A percentile compares a stretch with the other conserved stretches of the same genome.
phyloP scores from a whole-genome alignment of 2,113 vertebrate species.

The Protobothrops mucrosquamatus region DNA sequence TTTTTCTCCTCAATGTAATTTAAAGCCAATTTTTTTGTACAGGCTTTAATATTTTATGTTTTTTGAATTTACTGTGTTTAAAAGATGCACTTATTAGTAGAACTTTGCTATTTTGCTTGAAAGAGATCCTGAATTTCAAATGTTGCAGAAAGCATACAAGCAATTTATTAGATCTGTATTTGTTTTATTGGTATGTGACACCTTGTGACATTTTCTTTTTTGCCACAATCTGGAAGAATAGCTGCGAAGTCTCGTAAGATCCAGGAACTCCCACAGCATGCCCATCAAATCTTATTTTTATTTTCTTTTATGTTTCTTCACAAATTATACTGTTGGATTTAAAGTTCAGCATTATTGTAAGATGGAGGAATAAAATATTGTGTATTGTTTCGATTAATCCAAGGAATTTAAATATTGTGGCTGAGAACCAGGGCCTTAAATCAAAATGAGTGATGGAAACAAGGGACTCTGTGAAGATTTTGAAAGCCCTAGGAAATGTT shows the following conservation, averaged over 20 bases:
- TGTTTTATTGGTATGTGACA: background rate
- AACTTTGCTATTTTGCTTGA: background rate
- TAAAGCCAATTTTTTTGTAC: constrained; percentile 2
- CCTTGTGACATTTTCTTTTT: background rate
- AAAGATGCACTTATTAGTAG: background rate
- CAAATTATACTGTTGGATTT: background rate
- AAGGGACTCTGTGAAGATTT: background rate
- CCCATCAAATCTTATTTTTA: background rate
- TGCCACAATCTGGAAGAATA: background rate
- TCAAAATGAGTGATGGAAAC: background rate
- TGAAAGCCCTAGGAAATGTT: background rate
- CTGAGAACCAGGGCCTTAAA: background rate
- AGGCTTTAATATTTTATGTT: constrained; percentile 29
- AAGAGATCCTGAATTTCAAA: background rate
- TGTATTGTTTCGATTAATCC: background rate
- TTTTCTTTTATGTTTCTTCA: background rate
- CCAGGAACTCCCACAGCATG: too few relatives aligned
- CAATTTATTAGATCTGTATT: background rate
- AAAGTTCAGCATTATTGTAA: background rate
- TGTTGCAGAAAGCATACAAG: background rate
- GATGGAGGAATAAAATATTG: background rate
- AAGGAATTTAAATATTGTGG: background rate
- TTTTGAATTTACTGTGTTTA: background rate
- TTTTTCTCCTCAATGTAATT: constrained; percentile 3
- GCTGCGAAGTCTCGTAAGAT: background rate